Evolutionary conservation across 2,797 vertebrate species (phyloP), one percentile per base, ranked within the genome.

Genomic region (Sternotherus odoratus): DNA sequence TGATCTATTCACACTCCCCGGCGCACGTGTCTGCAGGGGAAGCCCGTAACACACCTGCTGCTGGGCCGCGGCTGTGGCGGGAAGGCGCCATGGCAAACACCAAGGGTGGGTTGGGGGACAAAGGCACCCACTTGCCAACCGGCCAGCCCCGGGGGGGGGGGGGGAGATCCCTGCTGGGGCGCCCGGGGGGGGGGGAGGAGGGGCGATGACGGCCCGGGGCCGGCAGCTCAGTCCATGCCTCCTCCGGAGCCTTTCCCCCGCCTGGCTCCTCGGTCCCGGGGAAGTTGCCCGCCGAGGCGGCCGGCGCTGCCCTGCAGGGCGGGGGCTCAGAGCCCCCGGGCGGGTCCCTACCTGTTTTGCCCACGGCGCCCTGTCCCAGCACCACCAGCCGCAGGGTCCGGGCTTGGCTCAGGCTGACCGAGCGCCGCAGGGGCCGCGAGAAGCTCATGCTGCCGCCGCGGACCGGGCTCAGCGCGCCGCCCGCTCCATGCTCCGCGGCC

Each of bases 311-410:
- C 69, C n/a, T 3, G 63, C 43, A 28, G 21, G 69, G 23, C 28
- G 23, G 43, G 13, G 33, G 3, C 30, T 1, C 11, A 12, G 48
- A 9, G 5, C 11, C 17, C 23, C 28, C 19, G 10, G 19, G 51
- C 63, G 5, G 12, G 5, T 16, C 8, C 87, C 83, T 97, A 98
- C 98, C 98, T 97, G 98, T 98, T 95, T 98, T 98, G 56, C 98
- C 98, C 77, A 98, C 98, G 24, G 98, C 98, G 82, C 98, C 96
- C 88, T 98, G 98, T 23, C 98, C 98, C 94, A 98, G 95, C 86
- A 98, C 98, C 82, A 98, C 98, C 89, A 98, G 97, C 89, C 98
- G 93, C 90, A 98, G 95, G 21, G 97, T 98, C 8, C 98, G 96
- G 19, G 92, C 95, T 2, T 98, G 96, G 89, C 97, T 97, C 85